A percentile compares a stretch with the other conserved stretches of the same genome.
These are phyloP conservation scores for Cantharis lateralis DNA, from an alignment of 2,888 invertebrate species.

Conservation along the genomic window DNA sequence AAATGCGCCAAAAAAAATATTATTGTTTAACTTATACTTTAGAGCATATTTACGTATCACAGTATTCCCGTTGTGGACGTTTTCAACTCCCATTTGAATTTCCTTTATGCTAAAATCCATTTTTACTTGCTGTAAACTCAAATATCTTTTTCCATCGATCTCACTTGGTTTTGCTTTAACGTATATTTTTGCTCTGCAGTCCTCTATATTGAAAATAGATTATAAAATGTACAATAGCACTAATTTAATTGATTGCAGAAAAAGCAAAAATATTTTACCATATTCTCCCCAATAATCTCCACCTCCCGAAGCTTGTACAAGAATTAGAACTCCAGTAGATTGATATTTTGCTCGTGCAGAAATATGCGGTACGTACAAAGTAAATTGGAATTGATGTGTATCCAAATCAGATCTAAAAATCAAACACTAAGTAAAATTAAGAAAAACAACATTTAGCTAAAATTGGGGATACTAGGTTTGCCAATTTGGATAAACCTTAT, in stretches of 20 bases:
- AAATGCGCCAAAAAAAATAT: conserved; percentile 17
- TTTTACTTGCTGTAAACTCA: conserved; percentile 76
- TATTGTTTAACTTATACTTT: too few relatives aligned
- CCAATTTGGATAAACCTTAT: too few relatives aligned
- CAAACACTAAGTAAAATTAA: too few relatives aligned
- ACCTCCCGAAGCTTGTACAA: conserved; percentile 82
- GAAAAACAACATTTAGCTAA: too few relatives aligned
- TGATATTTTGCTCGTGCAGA: conserved; percentile 79
- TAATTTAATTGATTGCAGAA: background rate
- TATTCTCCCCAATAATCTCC: conserved; percentile 92
- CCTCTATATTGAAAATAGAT: conserved; percentile 66
- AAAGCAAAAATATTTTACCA: conserved; percentile 58
- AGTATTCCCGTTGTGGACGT: conserved; percentile 78
- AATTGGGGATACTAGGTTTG: too few relatives aligned
- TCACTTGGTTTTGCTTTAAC: conserved; percentile 72
- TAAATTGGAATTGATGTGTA: conserved; percentile 80
- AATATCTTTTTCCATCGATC: conserved; percentile 68
- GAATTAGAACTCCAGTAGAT: conserved; percentile 77
- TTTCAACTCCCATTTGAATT: conserved; percentile 85
- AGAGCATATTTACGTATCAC: conserved; percentile 66
- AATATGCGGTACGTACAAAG: conserved; percentile 79
- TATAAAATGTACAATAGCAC: too few relatives aligned
- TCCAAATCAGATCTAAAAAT: conserved; percentile 73
- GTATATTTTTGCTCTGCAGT: conserved; percentile 83
- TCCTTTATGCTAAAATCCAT: conserved; percentile 85